These are phyloP conservation scores for Danionella cerebrum DNA, from an alignment of 2,113 vertebrate species.

Conservation along the genomic window DNA sequence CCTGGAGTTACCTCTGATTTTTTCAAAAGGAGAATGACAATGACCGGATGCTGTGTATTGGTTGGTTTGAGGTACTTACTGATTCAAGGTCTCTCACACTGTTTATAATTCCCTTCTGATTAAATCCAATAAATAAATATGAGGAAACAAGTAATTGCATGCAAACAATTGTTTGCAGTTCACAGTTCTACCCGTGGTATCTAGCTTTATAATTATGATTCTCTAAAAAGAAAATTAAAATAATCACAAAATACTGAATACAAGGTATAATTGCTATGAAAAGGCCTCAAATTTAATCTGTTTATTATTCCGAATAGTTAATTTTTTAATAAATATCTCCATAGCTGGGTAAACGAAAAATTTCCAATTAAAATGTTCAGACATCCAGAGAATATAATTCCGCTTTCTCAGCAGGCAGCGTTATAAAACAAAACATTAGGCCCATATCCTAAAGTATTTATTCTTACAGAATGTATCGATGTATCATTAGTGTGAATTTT, in stretches of 20 bases:
- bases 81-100: background rate
- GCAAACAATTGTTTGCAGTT: background rate
- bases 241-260: background rate
- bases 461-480: no score
- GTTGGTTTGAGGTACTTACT: background rate
- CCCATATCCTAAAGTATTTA: no score
- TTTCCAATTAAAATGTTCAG: background rate
- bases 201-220: slow-evolving; percentile 4
- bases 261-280: slow-evolving; percentile 2
- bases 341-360: background rate
- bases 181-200: background rate
- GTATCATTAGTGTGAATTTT: no score
- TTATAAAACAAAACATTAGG: background rate
- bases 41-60: slow-evolving; percentile 15
- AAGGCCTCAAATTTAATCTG: background rate
- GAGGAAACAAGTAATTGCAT: background rate
- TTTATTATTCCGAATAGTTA: background rate
- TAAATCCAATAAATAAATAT: background rate
- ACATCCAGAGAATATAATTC: background rate
- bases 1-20: background rate
- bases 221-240: slow-evolving; percentile 18
- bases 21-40: background rate
- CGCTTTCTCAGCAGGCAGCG: background rate
- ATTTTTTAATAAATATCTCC: background rate
- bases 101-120: slow-evolving; percentile 30